A percentile compares a stretch with the other conserved stretches of the same genome.
Evolutionary conservation across 2,797 vertebrate genomes (phyloP).

Genomic region (Sylvia borin): DNA sequence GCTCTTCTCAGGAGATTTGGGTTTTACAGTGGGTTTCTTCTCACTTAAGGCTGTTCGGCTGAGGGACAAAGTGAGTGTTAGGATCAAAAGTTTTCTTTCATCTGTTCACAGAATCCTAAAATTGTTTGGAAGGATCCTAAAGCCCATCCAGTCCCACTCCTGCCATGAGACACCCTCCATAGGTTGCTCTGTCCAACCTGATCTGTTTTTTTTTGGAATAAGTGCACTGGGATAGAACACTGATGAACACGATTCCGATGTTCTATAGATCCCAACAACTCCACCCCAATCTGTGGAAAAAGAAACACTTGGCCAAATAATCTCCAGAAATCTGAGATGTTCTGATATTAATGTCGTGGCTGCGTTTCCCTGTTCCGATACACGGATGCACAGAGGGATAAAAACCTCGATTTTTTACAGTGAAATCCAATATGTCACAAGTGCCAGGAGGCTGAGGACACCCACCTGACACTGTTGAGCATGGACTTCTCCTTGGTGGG

Average conservation of each 20-base stretch:
- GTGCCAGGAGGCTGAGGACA: neutral
- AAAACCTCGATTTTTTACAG: neutral
- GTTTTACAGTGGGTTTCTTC: constrained; percentile 94
- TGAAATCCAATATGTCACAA: neutral
- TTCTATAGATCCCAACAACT: neutral
- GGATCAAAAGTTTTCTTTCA: neutral
- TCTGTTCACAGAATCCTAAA: neutral
- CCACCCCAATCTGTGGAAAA: neutral
- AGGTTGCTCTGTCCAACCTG: neutral
- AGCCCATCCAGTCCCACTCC: neutral
- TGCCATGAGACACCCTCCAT: neutral
- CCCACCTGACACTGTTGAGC: constrained; percentile 93
- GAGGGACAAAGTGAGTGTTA: neutral
- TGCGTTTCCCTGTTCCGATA: accelerated
- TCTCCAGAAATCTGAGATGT: neutral
- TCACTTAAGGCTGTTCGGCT: constrained; percentile 94
- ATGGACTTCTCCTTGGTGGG: constrained; percentile 93
- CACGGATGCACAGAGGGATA: neutral
- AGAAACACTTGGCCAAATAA: neutral
- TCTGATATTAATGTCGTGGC: neutral
- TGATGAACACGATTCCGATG: neutral
- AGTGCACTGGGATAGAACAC: neutral
- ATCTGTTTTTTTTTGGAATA: neutral
- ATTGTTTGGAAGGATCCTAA: neutral
- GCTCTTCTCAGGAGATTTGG: constrained; percentile 95